Evolutionary conservation across 1,140 invertebrate genomes (phyloP).

Genomic region (Diachasmimorpha longicaudata): DNA sequence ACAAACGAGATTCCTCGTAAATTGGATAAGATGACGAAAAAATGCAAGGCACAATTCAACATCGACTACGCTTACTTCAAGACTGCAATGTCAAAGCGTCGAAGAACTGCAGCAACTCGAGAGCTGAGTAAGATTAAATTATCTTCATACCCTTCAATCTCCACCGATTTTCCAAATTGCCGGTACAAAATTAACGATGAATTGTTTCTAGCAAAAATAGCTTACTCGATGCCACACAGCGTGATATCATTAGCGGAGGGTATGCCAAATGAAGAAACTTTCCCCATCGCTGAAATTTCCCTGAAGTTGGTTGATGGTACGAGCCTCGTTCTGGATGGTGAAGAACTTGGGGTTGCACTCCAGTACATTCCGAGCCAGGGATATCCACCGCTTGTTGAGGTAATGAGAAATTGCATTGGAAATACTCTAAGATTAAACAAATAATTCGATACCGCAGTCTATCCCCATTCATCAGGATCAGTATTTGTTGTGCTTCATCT

Average conservation of each 20-base stretch:
- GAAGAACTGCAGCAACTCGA: slow-evolving; percentile 50
- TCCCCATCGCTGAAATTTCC: slow-evolving; percentile 74
- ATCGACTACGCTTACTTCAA: slow-evolving; percentile 54
- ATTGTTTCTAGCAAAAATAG: slow-evolving; percentile 66
- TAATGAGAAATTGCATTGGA: slow-evolving; percentile 24
- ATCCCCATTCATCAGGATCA: no score
- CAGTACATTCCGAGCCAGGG: slow-evolving; percentile 80
- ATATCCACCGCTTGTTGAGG: slow-evolving; percentile 71
- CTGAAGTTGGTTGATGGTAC: slow-evolving; percentile 69
- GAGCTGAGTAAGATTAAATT: slow-evolving; percentile 52
- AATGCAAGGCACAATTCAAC: slow-evolving; percentile 35
- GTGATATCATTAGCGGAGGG: slow-evolving; percentile 78
- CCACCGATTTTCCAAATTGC: neutral
- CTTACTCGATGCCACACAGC: slow-evolving; percentile 70
- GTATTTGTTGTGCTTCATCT: no score
- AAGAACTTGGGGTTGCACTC: slow-evolving; percentile 68
- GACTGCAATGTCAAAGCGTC: slow-evolving; percentile 49
- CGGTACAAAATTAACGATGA: neutral
- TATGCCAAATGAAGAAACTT: slow-evolving; percentile 77
- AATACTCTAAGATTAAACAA: neutral
- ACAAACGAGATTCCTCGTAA: neutral
- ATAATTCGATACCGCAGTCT: neutral
- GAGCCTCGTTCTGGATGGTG: slow-evolving; percentile 64
- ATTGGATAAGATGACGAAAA: slow-evolving; percentile 19
- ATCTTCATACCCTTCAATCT: neutral